phyloP scores from a whole-genome alignment of 1,140 invertebrate genomes.

The Vanessa atalanta region DNA sequence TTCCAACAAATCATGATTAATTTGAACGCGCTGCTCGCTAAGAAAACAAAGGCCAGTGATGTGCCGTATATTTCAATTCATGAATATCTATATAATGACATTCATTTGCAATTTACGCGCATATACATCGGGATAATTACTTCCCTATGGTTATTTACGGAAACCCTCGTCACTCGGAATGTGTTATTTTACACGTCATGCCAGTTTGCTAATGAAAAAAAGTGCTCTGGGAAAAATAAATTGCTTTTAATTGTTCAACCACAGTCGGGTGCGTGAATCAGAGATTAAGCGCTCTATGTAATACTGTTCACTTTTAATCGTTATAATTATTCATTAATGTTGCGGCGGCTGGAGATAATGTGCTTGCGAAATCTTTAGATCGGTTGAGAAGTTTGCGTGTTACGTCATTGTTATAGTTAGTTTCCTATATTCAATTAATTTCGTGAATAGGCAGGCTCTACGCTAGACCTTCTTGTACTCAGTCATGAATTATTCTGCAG shows the following conservation, averaged over 20 bases:
- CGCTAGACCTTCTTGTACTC: no score
- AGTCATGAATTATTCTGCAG: no score
- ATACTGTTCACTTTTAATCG: conserved; percentile 23
- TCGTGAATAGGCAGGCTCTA: no score
- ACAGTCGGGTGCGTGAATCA: conserved; percentile 63
- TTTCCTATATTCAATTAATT: no score
- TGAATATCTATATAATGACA: conserved; percentile 37
- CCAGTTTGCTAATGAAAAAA: conserved; percentile 74
- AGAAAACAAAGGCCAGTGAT: conserved; percentile 5
- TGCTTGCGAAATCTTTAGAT: no score
- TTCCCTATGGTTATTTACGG: conserved; percentile 69
- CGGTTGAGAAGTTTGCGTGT: no score
- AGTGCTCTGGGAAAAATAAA: conserved; percentile 67
- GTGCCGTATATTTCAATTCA: conserved; percentile 31
- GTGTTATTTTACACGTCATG: conserved; percentile 73
- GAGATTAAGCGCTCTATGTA: conserved; percentile 40
- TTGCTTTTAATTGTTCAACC: conserved; percentile 55
- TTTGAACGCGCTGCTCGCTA: background rate
- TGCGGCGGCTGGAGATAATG: no score
- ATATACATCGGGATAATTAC: conserved; percentile 61
- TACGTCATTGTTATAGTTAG: no score
- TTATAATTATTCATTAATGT: background rate
- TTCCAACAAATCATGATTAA: conserved; percentile 9
- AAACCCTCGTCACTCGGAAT: conserved; percentile 66
- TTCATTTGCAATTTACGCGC: conserved; percentile 43